A percentile compares a stretch with the other conserved stretches of the same genome.
These are phyloP conservation scores for Pangasius krempfi DNA, from an alignment of 2,797 vertebrate genomes.

Conservation along the genomic window DNA sequence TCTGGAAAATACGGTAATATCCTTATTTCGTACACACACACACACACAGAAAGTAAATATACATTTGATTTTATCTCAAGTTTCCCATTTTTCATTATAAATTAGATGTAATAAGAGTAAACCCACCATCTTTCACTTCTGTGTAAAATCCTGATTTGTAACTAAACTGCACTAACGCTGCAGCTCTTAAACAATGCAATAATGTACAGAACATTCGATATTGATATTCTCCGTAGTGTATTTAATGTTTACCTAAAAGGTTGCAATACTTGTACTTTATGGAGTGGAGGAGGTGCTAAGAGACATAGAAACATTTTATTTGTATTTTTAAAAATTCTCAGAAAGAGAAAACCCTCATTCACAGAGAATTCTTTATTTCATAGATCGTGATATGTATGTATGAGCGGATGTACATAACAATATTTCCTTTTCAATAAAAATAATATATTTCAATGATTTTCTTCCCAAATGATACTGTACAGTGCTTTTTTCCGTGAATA, in stretches of 20 bases:
- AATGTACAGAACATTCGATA: slow-evolving; percentile 88
- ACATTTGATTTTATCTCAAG: neutral
- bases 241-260: slow-evolving; percentile 76
- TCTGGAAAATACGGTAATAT: slow-evolving; percentile 5
- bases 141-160: slow-evolving; percentile 60
- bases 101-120: neutral
- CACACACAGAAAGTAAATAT: neutral
- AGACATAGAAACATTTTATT: slow-evolving; percentile 55
- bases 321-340: slow-evolving; percentile 57
- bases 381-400: slow-evolving; percentile 52
- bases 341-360: slow-evolving; percentile 48
- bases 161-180: slow-evolving; percentile 74
- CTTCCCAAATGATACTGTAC: slow-evolving; percentile 49
- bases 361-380: slow-evolving; percentile 53
- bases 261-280: slow-evolving; percentile 71
- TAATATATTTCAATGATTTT: slow-evolving; percentile 62
- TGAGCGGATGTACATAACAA: slow-evolving; percentile 58
- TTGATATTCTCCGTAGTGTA: slow-evolving; percentile 74
- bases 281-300: slow-evolving; percentile 48
- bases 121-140: slow-evolving; percentile 52
- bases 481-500: slow-evolving; percentile 19
- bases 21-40: neutral
- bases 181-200: slow-evolving; percentile 91
- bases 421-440: slow-evolving; percentile 64
- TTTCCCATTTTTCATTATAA: neutral